phyloP scores from a whole-genome alignment of 2,888 invertebrate genomes.

The Hypercompe scribonia region DNA sequence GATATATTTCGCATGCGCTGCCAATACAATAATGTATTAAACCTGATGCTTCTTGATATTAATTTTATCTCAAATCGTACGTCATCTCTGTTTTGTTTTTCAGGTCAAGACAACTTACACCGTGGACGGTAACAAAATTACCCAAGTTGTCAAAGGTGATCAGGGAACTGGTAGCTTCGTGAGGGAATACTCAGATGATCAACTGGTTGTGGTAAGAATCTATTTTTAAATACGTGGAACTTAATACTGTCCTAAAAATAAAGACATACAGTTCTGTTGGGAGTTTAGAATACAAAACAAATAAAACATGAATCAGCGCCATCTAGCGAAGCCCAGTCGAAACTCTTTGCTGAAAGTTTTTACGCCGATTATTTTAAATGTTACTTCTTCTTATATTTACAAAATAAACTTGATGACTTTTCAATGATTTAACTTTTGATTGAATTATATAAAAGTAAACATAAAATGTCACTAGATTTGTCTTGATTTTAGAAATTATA shows the following conservation, averaged over 20 bases:
- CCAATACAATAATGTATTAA: too few species aligned
- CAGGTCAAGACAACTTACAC: constrained; percentile 41
- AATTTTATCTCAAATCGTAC: not conserved
- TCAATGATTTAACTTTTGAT: too few species aligned
- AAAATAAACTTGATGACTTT: too few species aligned
- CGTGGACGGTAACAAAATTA: constrained; percentile 44
- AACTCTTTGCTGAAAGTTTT: not conserved
- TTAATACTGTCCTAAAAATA: too few species aligned
- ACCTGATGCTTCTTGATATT: too few species aligned
- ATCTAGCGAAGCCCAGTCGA: not conserved
- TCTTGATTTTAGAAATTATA: too few species aligned
- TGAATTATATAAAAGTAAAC: too few species aligned
- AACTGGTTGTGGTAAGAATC: constrained; percentile 22
- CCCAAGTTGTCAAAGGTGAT: constrained; percentile 31
- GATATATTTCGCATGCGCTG: too few species aligned
- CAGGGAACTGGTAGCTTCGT: constrained; percentile 27
- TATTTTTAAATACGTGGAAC: not conserved
- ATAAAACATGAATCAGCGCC: not conserved
- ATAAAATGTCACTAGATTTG: too few species aligned
- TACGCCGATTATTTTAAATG: too few species aligned
- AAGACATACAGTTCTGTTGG: too few species aligned
- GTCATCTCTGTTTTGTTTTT: not conserved
- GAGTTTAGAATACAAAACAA: not conserved
- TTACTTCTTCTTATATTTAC: too few species aligned
- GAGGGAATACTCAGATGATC: constrained; percentile 37